Evolutionary conservation across 2,797 vertebrate species (phyloP), one percentile per base, ranked within the genome.

Genomic region (Ammospiza maritima): DNA sequence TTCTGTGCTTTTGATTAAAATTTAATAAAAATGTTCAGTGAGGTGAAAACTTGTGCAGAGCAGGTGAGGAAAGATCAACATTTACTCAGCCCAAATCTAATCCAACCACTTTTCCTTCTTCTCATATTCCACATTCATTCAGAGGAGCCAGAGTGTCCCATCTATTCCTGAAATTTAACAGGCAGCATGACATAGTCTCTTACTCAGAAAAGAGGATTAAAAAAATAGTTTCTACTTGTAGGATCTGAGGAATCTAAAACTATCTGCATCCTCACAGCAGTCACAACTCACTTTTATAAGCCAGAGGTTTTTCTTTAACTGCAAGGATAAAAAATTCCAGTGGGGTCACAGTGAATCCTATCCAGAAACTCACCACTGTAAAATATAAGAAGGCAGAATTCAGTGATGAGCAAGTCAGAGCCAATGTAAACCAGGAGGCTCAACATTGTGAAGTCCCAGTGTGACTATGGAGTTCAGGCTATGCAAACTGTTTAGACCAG

Each of bases 1-100:
- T 96, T 97, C 88, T 96, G 94, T 98, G 97, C 92, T 98, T 98
- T 97, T 97, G 97, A 98, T 98, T 98, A 98, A 98, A 98, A 96
- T 97, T 97, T 98, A 98, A 98, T 98, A 97, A 98, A 97, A 96
- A 96, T 75, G 92, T 95, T 97, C 91, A 88, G 66, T 64, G 25
- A 97, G 95, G 92, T 69, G 81, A 97, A 97, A 96, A 95, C 96
- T 96, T 96, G 89, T 95, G 88, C 93, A 96, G 94, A 96, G 93
- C 95, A 98, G 96, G 97, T 98, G 98, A 98, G 88, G 97, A 98
- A 97, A 98, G 97, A 98, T 97, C 96, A 97, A 96, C 97, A 97
- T 97, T 97, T 88, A 94, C 78, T 94, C 79, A 73, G 16, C 53
- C 69, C 54, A 62, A 75, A 90, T 79, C 90, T 98, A 97, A 98